Conservation (phyloP, 92 coral and sea anemone genomes). For the Parazoanthus darwini region DNA sequence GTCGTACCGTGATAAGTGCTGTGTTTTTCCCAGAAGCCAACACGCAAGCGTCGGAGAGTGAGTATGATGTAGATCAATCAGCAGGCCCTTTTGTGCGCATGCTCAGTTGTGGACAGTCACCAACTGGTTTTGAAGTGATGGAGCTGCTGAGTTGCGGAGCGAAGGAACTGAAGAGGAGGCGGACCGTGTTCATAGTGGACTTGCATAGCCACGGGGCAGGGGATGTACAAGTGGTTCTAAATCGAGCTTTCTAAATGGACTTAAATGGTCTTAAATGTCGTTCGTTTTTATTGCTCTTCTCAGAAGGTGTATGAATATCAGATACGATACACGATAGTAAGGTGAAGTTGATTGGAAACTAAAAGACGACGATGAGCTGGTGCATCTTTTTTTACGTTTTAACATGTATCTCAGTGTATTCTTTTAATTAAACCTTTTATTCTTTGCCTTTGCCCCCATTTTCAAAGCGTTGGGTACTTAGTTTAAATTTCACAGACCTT, state of each 20-base stretch:
- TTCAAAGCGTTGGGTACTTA: too few species aligned
- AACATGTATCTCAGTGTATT: too few species aligned
- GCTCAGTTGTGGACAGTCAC: slow-evolving; percentile 40
- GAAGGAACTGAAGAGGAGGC: slow-evolving; percentile 44
- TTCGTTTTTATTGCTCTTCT: too few species aligned
- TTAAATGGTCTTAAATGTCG: too few species aligned
- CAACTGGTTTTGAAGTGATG: slow-evolving; percentile 30
- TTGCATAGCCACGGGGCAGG: slow-evolving; percentile 52
- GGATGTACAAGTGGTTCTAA: slow-evolving; percentile 44
- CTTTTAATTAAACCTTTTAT: too few species aligned
- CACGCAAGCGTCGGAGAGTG: neutral
- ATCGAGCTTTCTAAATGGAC: slow-evolving; percentile 49
- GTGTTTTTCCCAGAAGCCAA: slow-evolving; percentile 52
- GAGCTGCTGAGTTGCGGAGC: slow-evolving; percentile 46
- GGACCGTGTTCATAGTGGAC: slow-evolving; percentile 55
- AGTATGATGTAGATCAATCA: neutral
- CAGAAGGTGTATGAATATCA: too few species aligned
- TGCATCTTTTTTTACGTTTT: too few species aligned
- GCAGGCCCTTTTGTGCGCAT: slow-evolving; percentile 44
- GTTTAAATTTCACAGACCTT: too few species aligned
- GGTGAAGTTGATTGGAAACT: too few species aligned
- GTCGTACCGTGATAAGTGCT: slow-evolving; percentile 48
- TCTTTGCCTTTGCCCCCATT: too few species aligned
- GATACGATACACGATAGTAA: too few species aligned
- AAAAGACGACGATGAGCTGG: too few species aligned